Evolutionary conservation across 2,888 invertebrate genomes (phyloP).

Genomic region (Callyntrura guangdongensis): DNA sequence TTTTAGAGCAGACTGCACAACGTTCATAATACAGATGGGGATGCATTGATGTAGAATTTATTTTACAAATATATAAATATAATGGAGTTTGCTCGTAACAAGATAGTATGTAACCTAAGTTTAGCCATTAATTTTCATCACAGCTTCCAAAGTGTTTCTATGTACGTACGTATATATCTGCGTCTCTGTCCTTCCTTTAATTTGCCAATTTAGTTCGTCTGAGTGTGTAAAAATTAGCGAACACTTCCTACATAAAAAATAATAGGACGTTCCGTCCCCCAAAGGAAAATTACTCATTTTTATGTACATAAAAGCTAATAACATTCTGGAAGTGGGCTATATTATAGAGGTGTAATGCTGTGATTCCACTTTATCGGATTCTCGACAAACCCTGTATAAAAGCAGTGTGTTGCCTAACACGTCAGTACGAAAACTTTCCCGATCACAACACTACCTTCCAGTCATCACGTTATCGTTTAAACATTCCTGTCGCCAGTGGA

Average conservation of each 20-base stretch:
- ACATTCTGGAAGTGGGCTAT: background rate
- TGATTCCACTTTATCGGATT: background rate
- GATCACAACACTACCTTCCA: no score
- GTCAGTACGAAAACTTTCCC: no score
- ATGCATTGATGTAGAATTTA: no score
- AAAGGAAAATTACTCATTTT: background rate
- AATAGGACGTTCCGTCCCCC: background rate
- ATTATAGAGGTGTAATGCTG: background rate
- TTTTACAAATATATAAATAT: no score
- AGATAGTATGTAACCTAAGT: slow-evolving; percentile 11
- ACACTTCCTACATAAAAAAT: background rate
- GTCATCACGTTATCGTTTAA: no score
- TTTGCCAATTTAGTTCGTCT: slow-evolving; percentile 2
- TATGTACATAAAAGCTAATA: background rate
- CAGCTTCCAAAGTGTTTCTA: background rate
- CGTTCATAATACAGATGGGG: no score
- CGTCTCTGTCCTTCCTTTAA: slow-evolving; percentile 13
- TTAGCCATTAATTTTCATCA: slow-evolving; percentile 64
- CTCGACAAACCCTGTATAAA: no score
- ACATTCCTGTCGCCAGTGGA: no score
- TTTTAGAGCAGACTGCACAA: no score
- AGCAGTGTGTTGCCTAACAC: no score
- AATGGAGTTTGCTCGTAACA: no score
- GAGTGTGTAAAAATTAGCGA: background rate
- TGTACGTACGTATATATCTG: background rate